Base-by-base conservation (phyloP, 2,113 vertebrate species). In the Paramisgurnus dabryanus region DNA sequence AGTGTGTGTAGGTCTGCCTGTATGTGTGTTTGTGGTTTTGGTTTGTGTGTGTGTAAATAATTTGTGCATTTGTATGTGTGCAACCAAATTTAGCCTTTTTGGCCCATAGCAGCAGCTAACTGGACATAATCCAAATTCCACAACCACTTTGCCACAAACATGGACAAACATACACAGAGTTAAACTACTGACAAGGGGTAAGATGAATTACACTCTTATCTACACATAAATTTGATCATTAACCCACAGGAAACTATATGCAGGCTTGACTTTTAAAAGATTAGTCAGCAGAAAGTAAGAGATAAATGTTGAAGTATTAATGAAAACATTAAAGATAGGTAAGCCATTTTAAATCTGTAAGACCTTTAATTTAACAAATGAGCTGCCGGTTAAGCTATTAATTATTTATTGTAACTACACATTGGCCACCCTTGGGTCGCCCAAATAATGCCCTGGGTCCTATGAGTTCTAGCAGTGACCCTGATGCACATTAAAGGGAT, bases 41-140 rank as follows among this genome's bases (percentile, higher is more conserved):
- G n/a, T n/a, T n/a, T n/a, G n/a, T n/a, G n/a, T n/a, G n/a, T n/a
- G n/a, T n/a, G n/a, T n/a, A n/a, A n/a, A n/a, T n/a, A n/a, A 6
- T 27, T 53, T 41, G 40, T 45, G 50, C 49, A 74, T 34, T 77
- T 78, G 50, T 45, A 53, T 61, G 57, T 72, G 50, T 67, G 34
- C 0, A 43, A 79, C 87, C 88, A 87, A 79, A 88, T 90, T 86
- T 89, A 87, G 87, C 86, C 83, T 89, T 89, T 86, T 80, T 87
- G 82, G 71, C 67, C 87, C 76, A 85, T 80, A 89, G 90, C 87
- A 92, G 87, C 86, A 86, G 64, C 78, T 50, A 60, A 67, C 85
- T 90, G 88, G 86, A 86, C 57, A n/a, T 39, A 1, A 60, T 87
- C 89, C 90, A 91, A 88, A 86, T 89, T 87, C 87, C 88, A 90